These are phyloP conservation scores for Caenorhabditis sp. DNA, from an alignment of 2,888 invertebrate species.

Conservation along the genomic window DNA sequence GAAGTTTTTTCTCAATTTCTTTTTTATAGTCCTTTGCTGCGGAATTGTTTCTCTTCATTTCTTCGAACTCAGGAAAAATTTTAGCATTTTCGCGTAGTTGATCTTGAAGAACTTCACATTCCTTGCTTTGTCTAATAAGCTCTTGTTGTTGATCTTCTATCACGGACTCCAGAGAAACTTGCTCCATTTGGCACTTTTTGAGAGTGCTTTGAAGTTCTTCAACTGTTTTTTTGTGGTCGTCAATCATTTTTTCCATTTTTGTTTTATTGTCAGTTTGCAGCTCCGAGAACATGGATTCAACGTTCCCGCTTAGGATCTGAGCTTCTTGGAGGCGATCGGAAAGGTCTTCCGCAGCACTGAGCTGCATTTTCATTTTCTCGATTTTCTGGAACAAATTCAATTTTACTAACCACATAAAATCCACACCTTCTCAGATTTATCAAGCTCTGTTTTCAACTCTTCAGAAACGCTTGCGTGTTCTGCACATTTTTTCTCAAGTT, in stretches of 20 bases:
- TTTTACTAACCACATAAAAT: too few species aligned
- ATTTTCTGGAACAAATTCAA: conserved; percentile 20
- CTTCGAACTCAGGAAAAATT: too few species aligned
- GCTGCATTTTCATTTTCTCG: conserved; percentile 24
- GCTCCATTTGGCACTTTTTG: conserved; percentile 57
- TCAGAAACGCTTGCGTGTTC: conserved; percentile 13
- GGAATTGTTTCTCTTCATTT: conserved; percentile 3
- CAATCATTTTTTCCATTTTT: conserved; percentile 27
- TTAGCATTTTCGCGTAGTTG: conserved; percentile 30
- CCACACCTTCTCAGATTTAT: conserved; percentile 35
- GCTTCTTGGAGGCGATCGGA: conserved; percentile 43
- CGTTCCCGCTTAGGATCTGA: conserved; percentile 46
- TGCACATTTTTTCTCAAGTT: conserved; percentile 24
- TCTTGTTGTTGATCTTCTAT: conserved; percentile 65
- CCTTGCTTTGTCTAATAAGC: conserved; percentile 41
- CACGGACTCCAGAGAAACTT: conserved; percentile 48
- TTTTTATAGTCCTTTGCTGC: conserved; percentile 44
- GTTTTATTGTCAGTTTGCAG: conserved; percentile 41
- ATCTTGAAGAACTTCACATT: conserved; percentile 33
- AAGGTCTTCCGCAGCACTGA: conserved; percentile 41
- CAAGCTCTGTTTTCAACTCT: conserved; percentile 29
- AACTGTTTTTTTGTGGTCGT: conserved; percentile 36
- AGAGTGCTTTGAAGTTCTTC: conserved; percentile 46
- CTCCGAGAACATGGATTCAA: conserved; percentile 35
- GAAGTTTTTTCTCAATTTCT: conserved; percentile 31